Evolutionary conservation across 2,113 vertebrate genomes (phyloP).

Genomic region (Myotis davidii): DNA sequence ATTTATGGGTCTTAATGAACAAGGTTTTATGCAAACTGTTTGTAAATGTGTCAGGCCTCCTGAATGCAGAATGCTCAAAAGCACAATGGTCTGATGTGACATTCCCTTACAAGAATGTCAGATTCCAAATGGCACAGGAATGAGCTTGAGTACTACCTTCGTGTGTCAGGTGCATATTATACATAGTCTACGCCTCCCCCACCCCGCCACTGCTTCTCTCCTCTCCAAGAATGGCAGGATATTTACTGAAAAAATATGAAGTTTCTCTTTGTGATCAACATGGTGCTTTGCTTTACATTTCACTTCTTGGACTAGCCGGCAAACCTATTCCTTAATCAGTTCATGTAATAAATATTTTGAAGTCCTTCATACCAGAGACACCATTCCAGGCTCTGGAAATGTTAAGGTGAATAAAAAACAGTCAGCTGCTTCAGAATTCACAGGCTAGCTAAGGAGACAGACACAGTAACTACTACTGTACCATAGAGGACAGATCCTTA

Average conservation of each 20-base stretch:
- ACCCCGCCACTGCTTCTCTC: not conserved
- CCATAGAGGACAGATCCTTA: not conserved
- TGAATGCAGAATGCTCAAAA: slow-evolving; percentile 67
- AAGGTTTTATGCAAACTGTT: slow-evolving; percentile 81
- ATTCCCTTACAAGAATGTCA: not conserved
- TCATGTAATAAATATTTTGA: not conserved
- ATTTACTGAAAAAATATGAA: not conserved
- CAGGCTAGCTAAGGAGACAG: not conserved
- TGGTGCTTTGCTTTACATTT: not conserved
- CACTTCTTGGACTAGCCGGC: not conserved
- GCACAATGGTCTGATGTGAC: slow-evolving; percentile 64
- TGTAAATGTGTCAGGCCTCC: slow-evolving; percentile 67
- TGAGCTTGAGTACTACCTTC: not conserved
- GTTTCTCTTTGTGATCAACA: not conserved
- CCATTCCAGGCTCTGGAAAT: not conserved
- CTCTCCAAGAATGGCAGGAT: not conserved
- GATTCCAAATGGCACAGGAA: not conserved
- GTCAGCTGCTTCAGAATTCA: not conserved
- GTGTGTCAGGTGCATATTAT: too few relatives aligned
- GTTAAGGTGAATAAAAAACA: not conserved
- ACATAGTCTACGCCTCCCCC: not conserved
- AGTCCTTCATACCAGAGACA: not conserved
- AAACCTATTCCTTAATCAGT: not conserved
- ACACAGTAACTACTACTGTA: not conserved
- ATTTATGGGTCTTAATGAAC: slow-evolving; percentile 79